Evolutionary conservation across 2,113 vertebrate genomes (phyloP).

Genomic region (Promerops cafer): DNA sequence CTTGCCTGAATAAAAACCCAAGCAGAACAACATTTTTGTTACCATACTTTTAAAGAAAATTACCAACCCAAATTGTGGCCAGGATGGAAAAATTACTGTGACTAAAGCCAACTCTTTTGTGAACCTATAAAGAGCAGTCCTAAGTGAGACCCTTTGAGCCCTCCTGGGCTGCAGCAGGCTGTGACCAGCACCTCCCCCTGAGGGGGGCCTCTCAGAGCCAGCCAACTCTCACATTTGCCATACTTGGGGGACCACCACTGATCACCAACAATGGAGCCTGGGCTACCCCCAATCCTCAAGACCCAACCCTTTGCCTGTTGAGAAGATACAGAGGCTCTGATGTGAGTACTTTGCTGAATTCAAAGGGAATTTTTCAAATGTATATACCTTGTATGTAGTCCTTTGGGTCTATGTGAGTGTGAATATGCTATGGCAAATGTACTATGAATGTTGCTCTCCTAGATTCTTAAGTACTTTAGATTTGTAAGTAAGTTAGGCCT

Average conservation of each 20-base stretch:
- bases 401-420: neutral
- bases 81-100: neutral
- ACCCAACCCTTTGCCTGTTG: neutral
- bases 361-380: neutral
- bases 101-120: neutral
- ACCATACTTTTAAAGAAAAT: neutral
- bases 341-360: neutral
- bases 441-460: neutral
- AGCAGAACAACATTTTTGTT: neutral
- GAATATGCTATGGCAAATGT: neutral
- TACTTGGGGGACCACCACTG: rapidly evolving
- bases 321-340: neutral
- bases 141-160: neutral
- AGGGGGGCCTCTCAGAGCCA: neutral
- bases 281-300: neutral
- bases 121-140: neutral
- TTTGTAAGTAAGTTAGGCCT: neutral
- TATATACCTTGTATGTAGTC: neutral
- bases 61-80: neutral
- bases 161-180: neutral
- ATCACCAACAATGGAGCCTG: neutral
- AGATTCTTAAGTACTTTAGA: neutral
- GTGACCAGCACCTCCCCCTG: neutral
- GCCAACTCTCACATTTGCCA: neutral
- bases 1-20: neutral